Conservation (phyloP, 2,888 invertebrate genomes). For the Hipparchia sbordonii region DNA sequence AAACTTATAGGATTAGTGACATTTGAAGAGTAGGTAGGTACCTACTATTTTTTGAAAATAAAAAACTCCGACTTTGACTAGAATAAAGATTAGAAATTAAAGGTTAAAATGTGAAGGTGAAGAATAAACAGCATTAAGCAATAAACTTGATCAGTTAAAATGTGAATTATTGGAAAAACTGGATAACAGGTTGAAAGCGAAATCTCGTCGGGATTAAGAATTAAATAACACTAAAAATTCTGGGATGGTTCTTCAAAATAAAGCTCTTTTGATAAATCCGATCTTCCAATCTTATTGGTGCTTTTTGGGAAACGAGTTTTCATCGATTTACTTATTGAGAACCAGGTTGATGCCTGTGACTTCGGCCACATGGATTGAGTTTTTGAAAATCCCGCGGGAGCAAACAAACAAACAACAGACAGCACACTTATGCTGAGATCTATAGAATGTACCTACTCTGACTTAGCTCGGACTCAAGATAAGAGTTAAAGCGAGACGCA, state of each 20-base stretch:
- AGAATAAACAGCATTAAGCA: conserved; percentile 13
- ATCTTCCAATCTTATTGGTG: background rate
- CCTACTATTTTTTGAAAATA: no score
- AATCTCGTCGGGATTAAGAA: conserved; percentile 29
- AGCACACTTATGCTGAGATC: no score
- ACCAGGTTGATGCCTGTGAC: no score
- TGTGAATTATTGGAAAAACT: conserved; percentile 33
- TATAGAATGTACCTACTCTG: no score
- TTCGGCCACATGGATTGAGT: no score
- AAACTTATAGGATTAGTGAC: no score
- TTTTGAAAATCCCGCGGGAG: no score
- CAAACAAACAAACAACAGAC: no score
- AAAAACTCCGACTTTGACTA: no score
- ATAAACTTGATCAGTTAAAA: conserved; percentile 24
- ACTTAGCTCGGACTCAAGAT: no score
- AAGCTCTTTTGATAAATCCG: background rate
- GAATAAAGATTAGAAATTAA: background rate
- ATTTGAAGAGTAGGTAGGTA: no score
- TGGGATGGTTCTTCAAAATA: background rate
- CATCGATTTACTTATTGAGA: background rate
- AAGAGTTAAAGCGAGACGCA: no score
- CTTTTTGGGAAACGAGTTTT: background rate
- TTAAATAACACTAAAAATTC: conserved; percentile 4
- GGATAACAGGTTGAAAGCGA: conserved; percentile 33
- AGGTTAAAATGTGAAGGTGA: background rate